Percentiles rank a stretch among this genome's conserved stretches.
Conservation (phyloP, 1,140 invertebrate genomes). For the Dendroctonus valens region DNA sequence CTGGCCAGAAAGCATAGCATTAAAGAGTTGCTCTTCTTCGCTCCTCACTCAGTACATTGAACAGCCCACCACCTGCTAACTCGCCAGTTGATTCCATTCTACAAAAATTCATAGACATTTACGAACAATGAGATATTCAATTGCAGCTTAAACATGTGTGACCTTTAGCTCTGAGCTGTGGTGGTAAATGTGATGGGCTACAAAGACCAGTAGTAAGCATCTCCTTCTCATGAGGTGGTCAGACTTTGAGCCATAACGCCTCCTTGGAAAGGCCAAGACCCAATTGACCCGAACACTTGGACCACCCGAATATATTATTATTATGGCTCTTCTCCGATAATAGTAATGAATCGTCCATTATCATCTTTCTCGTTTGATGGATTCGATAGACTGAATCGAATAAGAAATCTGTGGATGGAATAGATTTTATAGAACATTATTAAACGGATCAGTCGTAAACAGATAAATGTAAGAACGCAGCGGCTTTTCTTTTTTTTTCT, state of each 20-base stretch:
- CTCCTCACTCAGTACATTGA: slow-evolving; percentile 89
- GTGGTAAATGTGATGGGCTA: slow-evolving; percentile 89
- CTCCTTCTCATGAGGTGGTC: slow-evolving; percentile 92
- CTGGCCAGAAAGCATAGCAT: slow-evolving; percentile 55
- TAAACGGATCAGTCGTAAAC: slow-evolving; percentile 74
- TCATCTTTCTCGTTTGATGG: slow-evolving; percentile 85
- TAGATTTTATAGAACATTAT: slow-evolving; percentile 82
- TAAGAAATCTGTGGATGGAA: slow-evolving; percentile 63
- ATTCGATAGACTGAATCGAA: slow-evolving; percentile 39
- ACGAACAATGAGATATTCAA: slow-evolving; percentile 54
- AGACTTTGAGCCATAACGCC: slow-evolving; percentile 79
- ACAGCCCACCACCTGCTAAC: slow-evolving; percentile 90
- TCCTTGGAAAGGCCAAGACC: slow-evolving; percentile 79
- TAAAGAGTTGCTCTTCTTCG: slow-evolving; percentile 60
- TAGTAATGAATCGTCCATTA: slow-evolving; percentile 97
- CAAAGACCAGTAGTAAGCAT: slow-evolving; percentile 85
- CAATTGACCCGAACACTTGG: slow-evolving; percentile 76
- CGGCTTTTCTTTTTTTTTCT: slow-evolving; percentile 83
- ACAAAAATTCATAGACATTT: slow-evolving; percentile 65
- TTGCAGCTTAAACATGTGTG: slow-evolving; percentile 67
- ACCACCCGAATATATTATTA: slow-evolving; percentile 83
- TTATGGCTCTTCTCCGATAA: slow-evolving; percentile 97
- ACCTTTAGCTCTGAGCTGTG: slow-evolving; percentile 81
- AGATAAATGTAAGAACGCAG: slow-evolving; percentile 75
- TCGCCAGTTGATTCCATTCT: slow-evolving; percentile 77